Conservation (phyloP, 2,113 vertebrate genomes). For the Petroica traversi region DNA sequence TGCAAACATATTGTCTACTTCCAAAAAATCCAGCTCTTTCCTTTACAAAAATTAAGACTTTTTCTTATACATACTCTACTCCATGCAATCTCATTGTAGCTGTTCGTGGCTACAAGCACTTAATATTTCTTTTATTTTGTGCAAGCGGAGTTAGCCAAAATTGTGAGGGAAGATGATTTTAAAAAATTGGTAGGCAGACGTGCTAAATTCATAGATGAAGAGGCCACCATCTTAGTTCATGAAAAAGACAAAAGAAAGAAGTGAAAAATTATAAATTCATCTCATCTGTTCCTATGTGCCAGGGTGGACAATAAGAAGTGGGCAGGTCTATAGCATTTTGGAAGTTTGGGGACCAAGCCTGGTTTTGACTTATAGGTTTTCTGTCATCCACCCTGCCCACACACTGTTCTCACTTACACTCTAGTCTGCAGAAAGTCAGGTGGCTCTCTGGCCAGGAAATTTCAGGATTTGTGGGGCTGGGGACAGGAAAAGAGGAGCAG, state of each 20-base stretch:
- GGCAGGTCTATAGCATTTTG: not conserved
- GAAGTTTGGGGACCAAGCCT: not conserved
- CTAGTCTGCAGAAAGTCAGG: not conserved
- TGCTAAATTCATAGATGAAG: not conserved
- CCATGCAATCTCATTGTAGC: not conserved
- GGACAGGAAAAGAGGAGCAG: not conserved
- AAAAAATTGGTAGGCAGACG: not conserved
- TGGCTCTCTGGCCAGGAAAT: not conserved
- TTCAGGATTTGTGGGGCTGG: not conserved
- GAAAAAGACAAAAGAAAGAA: not conserved
- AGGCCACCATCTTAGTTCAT: not conserved
- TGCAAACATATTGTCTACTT: not conserved
- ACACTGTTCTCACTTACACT: not conserved
- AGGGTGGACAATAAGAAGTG: not conserved
- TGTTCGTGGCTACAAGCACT: not conserved
- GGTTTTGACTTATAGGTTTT: not conserved
- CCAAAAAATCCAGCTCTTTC: not conserved
- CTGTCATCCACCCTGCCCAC: not conserved
- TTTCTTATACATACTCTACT: not conserved
- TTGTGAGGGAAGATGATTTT: not conserved
- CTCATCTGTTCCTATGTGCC: not conserved
- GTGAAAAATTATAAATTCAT: not conserved
- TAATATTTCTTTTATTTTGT: not conserved
- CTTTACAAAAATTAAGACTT: not conserved
- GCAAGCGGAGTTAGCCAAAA: not conserved